A percentile compares a stretch with the other conserved stretches of the same genome.
Conservation (phyloP, 2,797 vertebrate genomes). For the Halcyon badia region DNA sequence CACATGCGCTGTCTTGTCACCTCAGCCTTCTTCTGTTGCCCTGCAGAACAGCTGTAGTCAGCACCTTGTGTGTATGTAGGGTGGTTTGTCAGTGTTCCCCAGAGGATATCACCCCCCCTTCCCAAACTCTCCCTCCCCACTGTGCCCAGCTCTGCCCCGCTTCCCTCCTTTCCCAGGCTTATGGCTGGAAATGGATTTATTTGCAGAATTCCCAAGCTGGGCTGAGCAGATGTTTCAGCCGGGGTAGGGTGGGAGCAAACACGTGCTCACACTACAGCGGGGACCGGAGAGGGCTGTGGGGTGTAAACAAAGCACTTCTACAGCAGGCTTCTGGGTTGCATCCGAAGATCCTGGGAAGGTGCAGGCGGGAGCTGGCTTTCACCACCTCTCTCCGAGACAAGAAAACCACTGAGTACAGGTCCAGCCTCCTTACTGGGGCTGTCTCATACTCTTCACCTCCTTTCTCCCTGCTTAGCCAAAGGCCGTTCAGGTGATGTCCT, state of each 20-base stretch:
- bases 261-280: accelerated
- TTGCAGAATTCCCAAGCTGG: background rate
- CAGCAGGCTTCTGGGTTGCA: background rate
- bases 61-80: background rate
- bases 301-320: slow-evolving; percentile 14
- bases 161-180: background rate
- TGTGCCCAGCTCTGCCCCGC: background rate
- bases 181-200: background rate
- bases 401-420: background rate
- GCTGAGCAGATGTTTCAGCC: background rate
- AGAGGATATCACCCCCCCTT: background rate
- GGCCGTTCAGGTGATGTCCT: background rate
- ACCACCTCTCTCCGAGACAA: background rate
- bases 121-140: background rate
- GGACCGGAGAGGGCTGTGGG: background rate
- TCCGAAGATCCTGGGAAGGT: slow-evolving; percentile 14
- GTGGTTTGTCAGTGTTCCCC: background rate
- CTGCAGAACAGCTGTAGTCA: background rate
- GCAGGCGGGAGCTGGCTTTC: background rate
- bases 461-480: background rate
- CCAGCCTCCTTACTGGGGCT: background rate
- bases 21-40: background rate
- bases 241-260: background rate
- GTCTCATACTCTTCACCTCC: background rate
- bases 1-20: accelerated